phyloP scores from a whole-genome alignment of 2,113 vertebrate species.

The Carassius gibelio region DNA sequence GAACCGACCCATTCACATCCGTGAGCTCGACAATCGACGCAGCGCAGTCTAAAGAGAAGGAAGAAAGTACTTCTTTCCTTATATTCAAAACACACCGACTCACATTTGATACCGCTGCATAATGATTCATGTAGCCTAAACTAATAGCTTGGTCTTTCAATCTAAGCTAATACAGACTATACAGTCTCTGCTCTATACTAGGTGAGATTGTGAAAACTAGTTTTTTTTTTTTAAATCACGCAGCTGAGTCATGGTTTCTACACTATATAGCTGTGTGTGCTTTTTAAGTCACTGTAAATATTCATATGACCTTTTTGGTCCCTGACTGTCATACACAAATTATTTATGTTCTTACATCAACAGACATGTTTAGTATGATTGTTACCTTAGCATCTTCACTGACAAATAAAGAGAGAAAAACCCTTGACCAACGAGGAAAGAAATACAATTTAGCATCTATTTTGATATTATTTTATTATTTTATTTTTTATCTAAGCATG shows the following conservation, averaged over 20 bases:
- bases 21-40: slow-evolving; percentile 64
- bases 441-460: too few relatives aligned
- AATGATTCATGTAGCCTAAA: background rate
- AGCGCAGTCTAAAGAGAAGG: slow-evolving; percentile 42
- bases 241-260: background rate
- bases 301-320: background rate
- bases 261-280: background rate
- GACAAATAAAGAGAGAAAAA: background rate
- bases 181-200: too few relatives aligned
- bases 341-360: background rate
- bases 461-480: too few relatives aligned
- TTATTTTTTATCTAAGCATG: background rate
- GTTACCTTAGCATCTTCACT: background rate
- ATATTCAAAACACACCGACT: background rate
- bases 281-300: background rate
- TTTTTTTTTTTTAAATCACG: too few relatives aligned
- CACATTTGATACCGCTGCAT: background rate
- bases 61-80: background rate
- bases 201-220: too few relatives aligned
- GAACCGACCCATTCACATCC: slow-evolving; percentile 55
- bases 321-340: background rate
- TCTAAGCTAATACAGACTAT: background rate
- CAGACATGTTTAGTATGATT: background rate
- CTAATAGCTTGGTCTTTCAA: background rate
- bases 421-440: too few relatives aligned